Evolutionary conservation across 1,140 invertebrate species (phyloP), one percentile per base, ranked within the genome.

Genomic region (Drosophila persimilis): DNA sequence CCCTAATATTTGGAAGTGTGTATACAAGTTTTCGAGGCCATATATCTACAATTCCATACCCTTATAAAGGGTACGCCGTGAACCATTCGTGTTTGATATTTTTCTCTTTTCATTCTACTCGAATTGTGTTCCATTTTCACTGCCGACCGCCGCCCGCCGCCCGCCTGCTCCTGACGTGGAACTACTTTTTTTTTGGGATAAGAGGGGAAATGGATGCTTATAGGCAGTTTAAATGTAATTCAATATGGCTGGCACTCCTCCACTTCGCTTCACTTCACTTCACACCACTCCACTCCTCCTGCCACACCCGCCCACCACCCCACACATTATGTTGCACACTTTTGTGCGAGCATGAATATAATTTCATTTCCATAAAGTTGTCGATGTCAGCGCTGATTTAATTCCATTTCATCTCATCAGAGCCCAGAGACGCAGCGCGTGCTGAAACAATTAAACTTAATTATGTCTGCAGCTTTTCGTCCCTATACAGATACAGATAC

Each of bases 191-290:
- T 63, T 61, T 55, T 17, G 45, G 31, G 46, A 56, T 54, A 26
- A 47, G 67, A 17, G 29, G 41, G n/a, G 50, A 51, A 56, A 62
- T 57, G 79, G 46, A 56, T 77, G 77, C 73, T 80, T 74, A 77
- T 85, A 86, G 81, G 77, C 81, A 85, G 81, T 88, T 88, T 83
- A 88, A 83, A 64, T 88, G 83, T 88, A 88, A 88, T 88, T 88
- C 64, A 89, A 88, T 88, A 79, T 79, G 65, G 62, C 83, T 73
- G 71, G 60, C 71, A 65, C 71, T 57, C 29, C 59, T 44, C 52
- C 67, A 43, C 51, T 55, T 48, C 62, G 55, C 35, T 26, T 44
- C 58, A 15, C 31, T 35, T 11, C 13, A 22, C 35, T 35, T 11
- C 13, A 22, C 35, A 15, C 22, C 50, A 13, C n/a, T 13, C 22